Evolutionary conservation across 30 jellyfish, hydroid and myxozoan species (phyloP).

Genomic region (Pelagia noctiluca): DNA sequence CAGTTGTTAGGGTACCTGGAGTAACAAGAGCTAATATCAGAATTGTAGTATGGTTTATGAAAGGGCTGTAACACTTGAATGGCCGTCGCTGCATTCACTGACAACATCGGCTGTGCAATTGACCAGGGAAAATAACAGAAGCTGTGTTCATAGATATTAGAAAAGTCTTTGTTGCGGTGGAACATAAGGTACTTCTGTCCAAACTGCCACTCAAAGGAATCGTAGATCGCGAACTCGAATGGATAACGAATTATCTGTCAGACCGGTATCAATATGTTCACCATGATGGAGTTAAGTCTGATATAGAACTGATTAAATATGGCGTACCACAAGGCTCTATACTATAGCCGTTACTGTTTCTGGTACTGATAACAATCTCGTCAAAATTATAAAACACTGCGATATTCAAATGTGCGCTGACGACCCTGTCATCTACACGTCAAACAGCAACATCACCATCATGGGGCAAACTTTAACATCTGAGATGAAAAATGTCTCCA

Average conservation of each 20-base stretch:
- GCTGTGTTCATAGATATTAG: background rate
- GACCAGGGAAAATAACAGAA: slow-evolving; percentile 3
- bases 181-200: slow-evolving; percentile 1
- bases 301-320: too few relatives aligned
- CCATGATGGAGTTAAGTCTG: too few relatives aligned
- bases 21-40: slow-evolving; percentile 11
- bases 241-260: too few relatives aligned
- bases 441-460: slow-evolving; percentile 60
- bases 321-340: too few relatives aligned
- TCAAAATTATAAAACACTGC: too few relatives aligned
- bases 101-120: slow-evolving; percentile 4
- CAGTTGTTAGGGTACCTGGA: slow-evolving; percentile 37
- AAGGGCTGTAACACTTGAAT: slow-evolving; percentile 6
- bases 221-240: slow-evolving; percentile 31
- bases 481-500: too few relatives aligned
- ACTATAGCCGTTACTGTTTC: too few relatives aligned
- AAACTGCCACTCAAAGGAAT: slow-evolving; percentile 12
- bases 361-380: too few relatives aligned
- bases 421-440: slow-evolving; percentile 59
- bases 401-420: slow-evolving; percentile 49
- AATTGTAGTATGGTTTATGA: slow-evolving; percentile 51
- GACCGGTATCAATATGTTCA: too few relatives aligned
- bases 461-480: too few relatives aligned
- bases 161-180: slow-evolving; percentile 11
- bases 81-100: slow-evolving; percentile 29